Base-by-base conservation (phyloP, 2,797 vertebrate genomes). In the Odontamblyopus lacepedii region DNA sequence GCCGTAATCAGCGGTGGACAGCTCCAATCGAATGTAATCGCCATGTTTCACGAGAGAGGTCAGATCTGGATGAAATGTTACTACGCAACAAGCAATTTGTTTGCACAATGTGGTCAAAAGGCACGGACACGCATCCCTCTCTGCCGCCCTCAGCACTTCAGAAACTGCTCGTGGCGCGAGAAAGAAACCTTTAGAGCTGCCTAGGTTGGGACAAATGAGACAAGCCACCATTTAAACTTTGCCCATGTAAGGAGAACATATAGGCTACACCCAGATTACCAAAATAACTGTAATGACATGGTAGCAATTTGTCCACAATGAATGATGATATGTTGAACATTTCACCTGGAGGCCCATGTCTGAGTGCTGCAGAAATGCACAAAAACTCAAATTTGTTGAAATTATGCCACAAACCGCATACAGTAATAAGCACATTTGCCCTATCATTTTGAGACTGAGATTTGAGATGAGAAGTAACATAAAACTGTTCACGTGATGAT, bases 21-120 rank as follows among this genome's bases (percentile, higher is more conserved):
- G 93, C 90, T 80, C 91, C 90, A 93, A 93, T 95, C 93, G 90
- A 94, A 93, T 92, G 87, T 77, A 93, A 95, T 94, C 94, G 92
- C 93, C 94, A 95, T 96, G 92, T 93, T 93, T 95, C 95, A 91
- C 60, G 64, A 79, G 65, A 85, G 94, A 94, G 94, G 93, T 96
- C 94, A 95, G 91, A 85, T 92, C 87, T 90, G 87, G 93, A 91
- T 95, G 94, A 95, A 95, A 95, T 94, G 95, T 96, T 95, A 94
- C 96, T 89, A 94, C 92, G 94, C 94, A 94, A 95, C 93, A 91
- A 93, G 92, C 93, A 79, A 93, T 94, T 88, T 93, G 93, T 94
- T 95, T 91, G 89, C 93, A 92, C 91, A 93, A 91, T 91, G 93
- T 92, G 93, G 93, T 93, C 92, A 92, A 87, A 91, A 82, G 73